Percentiles rank a stretch among this genome's conserved stretches.
Evolutionary conservation across 2,888 invertebrate genomes (phyloP).

Genomic region (Atethmia centrago): DNA sequence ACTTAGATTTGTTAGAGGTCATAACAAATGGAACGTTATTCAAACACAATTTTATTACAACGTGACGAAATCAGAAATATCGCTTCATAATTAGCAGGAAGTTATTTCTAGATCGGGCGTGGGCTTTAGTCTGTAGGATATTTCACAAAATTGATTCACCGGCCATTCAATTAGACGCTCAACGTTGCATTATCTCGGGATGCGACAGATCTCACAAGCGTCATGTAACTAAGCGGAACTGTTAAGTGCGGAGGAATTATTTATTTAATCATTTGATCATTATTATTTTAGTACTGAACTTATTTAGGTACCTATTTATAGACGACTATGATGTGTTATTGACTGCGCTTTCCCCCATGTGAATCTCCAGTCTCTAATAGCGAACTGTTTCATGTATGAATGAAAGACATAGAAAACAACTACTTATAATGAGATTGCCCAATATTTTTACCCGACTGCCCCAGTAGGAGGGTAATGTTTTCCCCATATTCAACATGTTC

Average conservation of each 20-base stretch:
- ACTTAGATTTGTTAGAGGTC: background rate
- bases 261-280: too few species aligned
- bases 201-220: background rate
- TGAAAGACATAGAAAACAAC: too few species aligned
- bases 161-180: background rate
- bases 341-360: too few species aligned
- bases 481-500: too few species aligned
- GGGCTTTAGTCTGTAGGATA: background rate
- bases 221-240: background rate
- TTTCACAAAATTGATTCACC: background rate
- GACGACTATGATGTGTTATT: too few species aligned
- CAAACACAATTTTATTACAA: background rate
- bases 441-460: too few species aligned
- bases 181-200: background rate
- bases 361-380: too few species aligned
- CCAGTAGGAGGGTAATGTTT: too few species aligned
- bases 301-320: too few species aligned
- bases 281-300: too few species aligned
- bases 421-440: too few species aligned
- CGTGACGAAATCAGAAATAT: background rate
- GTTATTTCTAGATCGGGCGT: background rate
- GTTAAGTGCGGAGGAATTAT: background rate
- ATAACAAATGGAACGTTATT: background rate
- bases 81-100: background rate
- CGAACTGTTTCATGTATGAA: too few species aligned